Evolutionary conservation across 2,888 invertebrate species (phyloP).

Genomic region (Drosophila merina): DNA sequence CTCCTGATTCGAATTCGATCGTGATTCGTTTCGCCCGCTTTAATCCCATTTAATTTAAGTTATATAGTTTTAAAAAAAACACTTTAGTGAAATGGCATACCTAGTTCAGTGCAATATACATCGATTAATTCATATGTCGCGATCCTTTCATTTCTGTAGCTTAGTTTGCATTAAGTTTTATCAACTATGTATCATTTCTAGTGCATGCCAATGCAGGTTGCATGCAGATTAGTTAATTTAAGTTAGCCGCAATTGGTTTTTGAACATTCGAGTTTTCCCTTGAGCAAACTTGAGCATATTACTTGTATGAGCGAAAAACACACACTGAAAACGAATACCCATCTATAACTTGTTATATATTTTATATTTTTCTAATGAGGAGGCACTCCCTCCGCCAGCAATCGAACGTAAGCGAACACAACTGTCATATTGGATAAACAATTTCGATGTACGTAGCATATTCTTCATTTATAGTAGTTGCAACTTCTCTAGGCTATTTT

Average conservation of each 20-base stretch:
- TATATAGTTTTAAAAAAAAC: constrained; percentile 47
- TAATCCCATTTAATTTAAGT: constrained; percentile 32
- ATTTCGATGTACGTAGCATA: constrained; percentile 73
- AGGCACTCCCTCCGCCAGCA: constrained; percentile 52
- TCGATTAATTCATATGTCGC: constrained; percentile 43
- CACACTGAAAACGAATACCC: constrained; percentile 31
- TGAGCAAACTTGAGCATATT: constrained; percentile 64
- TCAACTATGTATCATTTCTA: constrained; percentile 32
- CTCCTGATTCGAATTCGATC: constrained; percentile 24
- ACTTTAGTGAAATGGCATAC: constrained; percentile 67
- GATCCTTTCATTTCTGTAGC: constrained; percentile 53
- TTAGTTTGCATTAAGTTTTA: constrained; percentile 51
- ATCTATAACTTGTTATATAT: constrained; percentile 65
- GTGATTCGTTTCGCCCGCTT: constrained; percentile 49
- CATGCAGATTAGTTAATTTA: constrained; percentile 60
- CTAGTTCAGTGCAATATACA: constrained; percentile 74
- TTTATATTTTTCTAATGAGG: constrained; percentile 52
- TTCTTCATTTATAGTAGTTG: constrained; percentile 69
- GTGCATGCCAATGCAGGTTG: background rate
- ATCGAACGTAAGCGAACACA: constrained; percentile 74
- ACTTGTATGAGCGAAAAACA: constrained; percentile 43
- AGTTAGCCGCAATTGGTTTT: constrained; percentile 71
- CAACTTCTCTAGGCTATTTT: constrained; percentile 76
- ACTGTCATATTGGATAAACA: constrained; percentile 72
- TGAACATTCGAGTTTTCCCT: constrained; percentile 51